A percentile compares a stretch with the other conserved stretches of the same genome.
Evolutionary conservation across 2,888 invertebrate species (phyloP).

Genomic region (Boloria euphrosyne): DNA sequence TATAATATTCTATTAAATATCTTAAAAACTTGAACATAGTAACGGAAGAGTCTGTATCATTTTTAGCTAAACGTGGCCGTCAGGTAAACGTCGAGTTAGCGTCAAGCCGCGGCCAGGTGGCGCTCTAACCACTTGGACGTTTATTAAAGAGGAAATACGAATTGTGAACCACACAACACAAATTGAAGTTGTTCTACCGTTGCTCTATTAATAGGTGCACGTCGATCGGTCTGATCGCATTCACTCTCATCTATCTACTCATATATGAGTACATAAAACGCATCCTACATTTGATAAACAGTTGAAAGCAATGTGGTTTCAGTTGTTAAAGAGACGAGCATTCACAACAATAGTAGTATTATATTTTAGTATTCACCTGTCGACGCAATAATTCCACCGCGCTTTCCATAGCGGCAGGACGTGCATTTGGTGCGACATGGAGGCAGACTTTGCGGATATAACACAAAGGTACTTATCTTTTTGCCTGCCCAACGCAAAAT

Average conservation of each 20-base stretch:
- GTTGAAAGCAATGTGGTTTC: neutral
- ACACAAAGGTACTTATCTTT: conserved; percentile 73
- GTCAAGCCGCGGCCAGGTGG: conserved; percentile 53
- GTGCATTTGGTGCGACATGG: conserved; percentile 60
- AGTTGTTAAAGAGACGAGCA: conserved; percentile 48
- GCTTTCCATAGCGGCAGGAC: conserved; percentile 55
- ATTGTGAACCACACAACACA: conserved; percentile 47
- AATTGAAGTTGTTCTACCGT: conserved; percentile 51
- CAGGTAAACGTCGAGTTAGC: conserved; percentile 67
- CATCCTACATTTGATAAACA: neutral
- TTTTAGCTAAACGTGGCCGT: conserved; percentile 59
- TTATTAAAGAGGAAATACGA: conserved; percentile 69
- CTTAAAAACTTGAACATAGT: conserved; percentile 13
- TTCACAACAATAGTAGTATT: conserved; percentile 59
- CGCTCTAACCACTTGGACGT: conserved; percentile 52
- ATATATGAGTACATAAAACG: neutral
- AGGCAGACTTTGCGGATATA: conserved; percentile 67
- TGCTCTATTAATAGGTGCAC: conserved; percentile 41
- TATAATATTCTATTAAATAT: neutral
- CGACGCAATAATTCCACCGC: conserved; percentile 65
- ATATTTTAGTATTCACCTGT: conserved; percentile 72
- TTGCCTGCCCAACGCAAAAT: conserved; percentile 67
- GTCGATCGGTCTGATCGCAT: conserved; percentile 17
- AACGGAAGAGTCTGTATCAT: conserved; percentile 54
- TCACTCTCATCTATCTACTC: neutral